Base-by-base conservation (phyloP, 2,888 invertebrate genomes). In the Noctua fimbriata region DNA sequence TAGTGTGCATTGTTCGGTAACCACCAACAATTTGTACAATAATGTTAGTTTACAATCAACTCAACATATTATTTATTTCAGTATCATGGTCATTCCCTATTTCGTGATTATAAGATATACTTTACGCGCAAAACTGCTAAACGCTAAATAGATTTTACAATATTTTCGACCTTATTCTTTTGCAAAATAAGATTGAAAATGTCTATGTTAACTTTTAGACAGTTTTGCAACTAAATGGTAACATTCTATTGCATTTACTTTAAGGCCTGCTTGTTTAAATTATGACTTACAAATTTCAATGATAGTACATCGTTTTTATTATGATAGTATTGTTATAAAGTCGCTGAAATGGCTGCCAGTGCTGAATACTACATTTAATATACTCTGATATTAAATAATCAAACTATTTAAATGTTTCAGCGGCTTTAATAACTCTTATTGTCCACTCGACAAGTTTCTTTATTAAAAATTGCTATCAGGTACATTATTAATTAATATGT, bases 211-310 rank as follows among this genome's bases (percentile, higher is more conserved):
- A 70, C 44, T 70, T 81, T 85, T 79, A 76, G 78, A 41, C 81
- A 87, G 82, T 83, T 89, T 84, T 73, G 86, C 73, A 83, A 79
- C 47, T 81, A 69, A 86, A 90, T 89, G 90, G 89, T 89, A 89
- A 89, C 89, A 81, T 84, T 81, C 79, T 89, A 90, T 87, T 89
- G 90, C 86, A 86, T 74, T 80, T 80, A 81, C 18, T 65, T 69
- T 90, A 89, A 89, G 87, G 89, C 89, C 89, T 88, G 89, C 88
- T 84, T 79, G 76, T 86, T 83, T 80, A 28, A 79, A 82, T 88
- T 87, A 85, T 87, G 82, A 88, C 90, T 88, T 84, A 80, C 70
- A 77, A 76, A 47, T 60, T 82, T 82, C 71, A 78, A 74, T 70
- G 67, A 77, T 69, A 73, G 63, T 81, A 79, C 18, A n/a, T 76